Conservation (phyloP, 2,113 vertebrate species). For the Pedetes capensis region DNA sequence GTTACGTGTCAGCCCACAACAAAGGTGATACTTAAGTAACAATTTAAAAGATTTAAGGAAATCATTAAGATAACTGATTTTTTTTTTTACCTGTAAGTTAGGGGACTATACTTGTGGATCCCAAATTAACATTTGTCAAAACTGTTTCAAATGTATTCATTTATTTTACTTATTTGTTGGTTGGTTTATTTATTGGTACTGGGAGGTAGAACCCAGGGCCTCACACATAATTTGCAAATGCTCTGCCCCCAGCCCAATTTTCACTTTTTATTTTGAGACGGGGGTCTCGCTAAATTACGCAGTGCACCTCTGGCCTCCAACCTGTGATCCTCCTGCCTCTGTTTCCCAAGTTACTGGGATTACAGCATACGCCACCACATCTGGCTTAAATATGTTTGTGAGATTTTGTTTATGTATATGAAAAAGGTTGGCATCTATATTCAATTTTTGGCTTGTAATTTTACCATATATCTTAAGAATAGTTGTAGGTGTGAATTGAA, state of each 20-base stretch:
- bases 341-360: too few relatives aligned
- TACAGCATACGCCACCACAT: too few relatives aligned
- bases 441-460: neutral
- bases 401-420: neutral
- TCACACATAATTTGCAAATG: too few relatives aligned
- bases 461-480: neutral
- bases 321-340: too few relatives aligned
- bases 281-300: too few relatives aligned
- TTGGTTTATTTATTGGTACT: too few relatives aligned
- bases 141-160: neutral
- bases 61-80: neutral
- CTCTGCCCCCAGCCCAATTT: too few relatives aligned
- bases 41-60: neutral
- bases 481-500: conserved; percentile 25
- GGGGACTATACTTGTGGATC: neutral
- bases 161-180: too few relatives aligned
- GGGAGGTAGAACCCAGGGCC: too few relatives aligned
- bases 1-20: neutral
- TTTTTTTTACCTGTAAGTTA: neutral
- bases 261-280: too few relatives aligned
- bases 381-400: neutral
- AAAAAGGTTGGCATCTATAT: neutral
- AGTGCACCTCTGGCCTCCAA: too few relatives aligned
- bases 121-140: neutral
- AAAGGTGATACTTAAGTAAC: neutral